A percentile compares a stretch with the other conserved stretches of the same genome.
Evolutionary conservation across 2,797 vertebrate genomes (phyloP).

Genomic region (Delichon dasypus): DNA sequence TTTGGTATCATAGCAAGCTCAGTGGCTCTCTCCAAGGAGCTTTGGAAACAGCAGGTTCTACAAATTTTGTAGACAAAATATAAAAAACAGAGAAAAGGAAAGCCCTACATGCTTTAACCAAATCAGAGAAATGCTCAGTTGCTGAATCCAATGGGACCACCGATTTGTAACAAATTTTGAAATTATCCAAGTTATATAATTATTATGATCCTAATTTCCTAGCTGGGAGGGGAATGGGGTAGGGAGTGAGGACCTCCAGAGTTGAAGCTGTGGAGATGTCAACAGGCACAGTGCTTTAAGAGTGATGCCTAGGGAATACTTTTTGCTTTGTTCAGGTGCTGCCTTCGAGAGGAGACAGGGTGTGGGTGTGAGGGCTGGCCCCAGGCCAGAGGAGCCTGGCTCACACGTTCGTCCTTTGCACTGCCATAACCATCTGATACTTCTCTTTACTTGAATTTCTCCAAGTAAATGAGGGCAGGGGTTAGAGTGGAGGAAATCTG

Average conservation of each 20-base stretch:
- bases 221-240: neutral
- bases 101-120: neutral
- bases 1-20: neutral
- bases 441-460: neutral
- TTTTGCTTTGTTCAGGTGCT: neutral
- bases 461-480: neutral
- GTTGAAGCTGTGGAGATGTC: neutral
- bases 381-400: neutral
- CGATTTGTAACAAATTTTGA: neutral
- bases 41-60: neutral
- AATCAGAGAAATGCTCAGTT: neutral
- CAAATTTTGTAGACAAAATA: neutral
- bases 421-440: neutral
- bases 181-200: neutral
- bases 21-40: neutral
- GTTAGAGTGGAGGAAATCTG: neutral
- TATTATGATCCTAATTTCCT: neutral
- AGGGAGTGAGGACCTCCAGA: neutral
- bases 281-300: neutral
- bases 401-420: neutral
- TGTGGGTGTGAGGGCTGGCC: neutral
- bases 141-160: neutral
- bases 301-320: neutral
- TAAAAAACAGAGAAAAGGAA: neutral
- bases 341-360: accelerated